Evolutionary conservation across 2,113 vertebrate species (phyloP).

Genomic region (Pygoscelis antarcticus): DNA sequence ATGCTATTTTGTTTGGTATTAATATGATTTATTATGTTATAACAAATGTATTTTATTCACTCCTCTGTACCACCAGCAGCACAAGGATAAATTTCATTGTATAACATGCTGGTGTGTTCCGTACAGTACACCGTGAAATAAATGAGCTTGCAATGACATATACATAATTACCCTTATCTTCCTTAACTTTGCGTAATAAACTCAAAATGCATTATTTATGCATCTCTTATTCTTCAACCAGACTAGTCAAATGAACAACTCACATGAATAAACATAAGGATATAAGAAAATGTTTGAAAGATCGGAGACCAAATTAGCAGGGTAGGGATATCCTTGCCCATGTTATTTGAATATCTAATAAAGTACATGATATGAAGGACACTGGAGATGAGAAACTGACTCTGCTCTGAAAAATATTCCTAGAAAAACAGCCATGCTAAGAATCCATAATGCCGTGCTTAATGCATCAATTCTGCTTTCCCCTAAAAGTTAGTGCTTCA

Average conservation of each 20-base stretch:
- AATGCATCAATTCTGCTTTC: not conserved
- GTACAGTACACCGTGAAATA: not conserved
- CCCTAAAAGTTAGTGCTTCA: not conserved
- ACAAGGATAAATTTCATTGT: not conserved
- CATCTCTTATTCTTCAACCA: not conserved
- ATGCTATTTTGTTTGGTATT: not conserved
- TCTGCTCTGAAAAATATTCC: not conserved
- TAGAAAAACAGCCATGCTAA: not conserved
- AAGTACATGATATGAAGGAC: not conserved
- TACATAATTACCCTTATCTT: not conserved
- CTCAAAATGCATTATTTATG: not conserved
- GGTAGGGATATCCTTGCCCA: not conserved
- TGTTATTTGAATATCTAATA: not conserved
- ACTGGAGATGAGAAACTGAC: not conserved
- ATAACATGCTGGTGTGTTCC: not conserved
- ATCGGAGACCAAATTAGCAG: not conserved
- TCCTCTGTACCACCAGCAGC: not conserved
- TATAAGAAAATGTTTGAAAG: not conserved
- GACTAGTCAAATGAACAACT: not conserved
- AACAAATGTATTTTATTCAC: conserved; percentile 26
- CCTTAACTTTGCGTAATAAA: not conserved
- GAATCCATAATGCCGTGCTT: not conserved
- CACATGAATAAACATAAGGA: conserved; percentile 2
- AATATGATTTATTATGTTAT: conserved; percentile 38
- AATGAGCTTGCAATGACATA: conserved; percentile 2